These are phyloP conservation scores for Lasioglossum pauxillum DNA, from an alignment of 2,888 invertebrate species.

Conservation along the genomic window DNA sequence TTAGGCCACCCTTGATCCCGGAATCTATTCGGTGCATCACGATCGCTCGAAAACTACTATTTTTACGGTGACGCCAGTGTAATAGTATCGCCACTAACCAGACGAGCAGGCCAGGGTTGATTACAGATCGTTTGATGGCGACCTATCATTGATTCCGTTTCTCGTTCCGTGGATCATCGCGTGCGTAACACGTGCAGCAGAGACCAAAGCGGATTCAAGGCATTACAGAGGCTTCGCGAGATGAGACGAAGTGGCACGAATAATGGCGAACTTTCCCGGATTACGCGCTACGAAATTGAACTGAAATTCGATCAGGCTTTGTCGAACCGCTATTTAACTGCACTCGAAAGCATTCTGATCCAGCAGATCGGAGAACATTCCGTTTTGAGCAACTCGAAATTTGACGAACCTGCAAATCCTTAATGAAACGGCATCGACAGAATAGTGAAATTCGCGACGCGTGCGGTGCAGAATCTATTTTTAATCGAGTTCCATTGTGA, in stretches of 20 bases:
- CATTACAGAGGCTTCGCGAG: conserved; percentile 22
- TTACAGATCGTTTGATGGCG: conserved; percentile 24
- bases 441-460: not conserved
- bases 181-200: not conserved
- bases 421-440: not conserved
- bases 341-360: not conserved
- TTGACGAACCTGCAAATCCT: not conserved
- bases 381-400: not conserved
- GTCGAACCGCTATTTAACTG: conserved; percentile 31
- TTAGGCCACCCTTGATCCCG: not conserved
- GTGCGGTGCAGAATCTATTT: not conserved
- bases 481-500: not conserved
- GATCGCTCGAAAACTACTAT: not conserved
- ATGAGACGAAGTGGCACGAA: conserved; percentile 44
- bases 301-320: conserved; percentile 70
- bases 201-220: conserved; percentile 12
- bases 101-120: not conserved
- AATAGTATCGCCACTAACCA: not conserved
- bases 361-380: not conserved
- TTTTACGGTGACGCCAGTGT: not conserved
- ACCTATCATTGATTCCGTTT: conserved; percentile 6
- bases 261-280: conserved; percentile 67
- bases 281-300: conserved; percentile 67
- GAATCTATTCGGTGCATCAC: no score
- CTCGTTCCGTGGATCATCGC: conserved; percentile 1